Evolutionary conservation across 2,888 invertebrate species (phyloP).

Genomic region (Meiosimyza decipiens): DNA sequence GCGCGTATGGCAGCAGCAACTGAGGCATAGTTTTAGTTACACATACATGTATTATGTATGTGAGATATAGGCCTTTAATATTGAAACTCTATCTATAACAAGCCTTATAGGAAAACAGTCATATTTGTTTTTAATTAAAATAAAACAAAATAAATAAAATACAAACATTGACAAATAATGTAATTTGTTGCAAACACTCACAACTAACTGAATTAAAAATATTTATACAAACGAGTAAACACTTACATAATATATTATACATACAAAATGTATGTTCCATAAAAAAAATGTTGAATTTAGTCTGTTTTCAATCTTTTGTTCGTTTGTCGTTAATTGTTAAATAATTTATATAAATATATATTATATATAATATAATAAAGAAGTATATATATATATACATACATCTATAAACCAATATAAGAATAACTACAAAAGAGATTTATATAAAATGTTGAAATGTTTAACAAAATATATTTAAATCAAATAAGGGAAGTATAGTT

Average conservation of each 20-base stretch:
- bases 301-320: constrained; percentile 23
- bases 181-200: constrained; percentile 21
- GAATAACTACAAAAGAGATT: constrained; percentile 6
- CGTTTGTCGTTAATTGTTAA: constrained; percentile 38
- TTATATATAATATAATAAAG: not conserved
- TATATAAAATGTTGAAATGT: not conserved
- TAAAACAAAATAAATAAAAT: no score
- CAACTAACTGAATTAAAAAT: constrained; percentile 23
- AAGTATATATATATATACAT: constrained; percentile 7
- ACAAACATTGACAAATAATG: no score
- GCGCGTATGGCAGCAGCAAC: no score
- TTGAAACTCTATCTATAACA: no score
- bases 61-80: no score
- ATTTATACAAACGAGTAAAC: constrained; percentile 25
- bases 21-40: no score
- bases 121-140: no score
- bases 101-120: no score
- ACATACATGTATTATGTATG: no score
- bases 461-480: constrained; percentile 9
- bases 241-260: constrained; percentile 22
- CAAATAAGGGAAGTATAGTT: not conserved
- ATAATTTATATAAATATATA: constrained; percentile 25
- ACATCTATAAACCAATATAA: not conserved
- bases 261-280: constrained; percentile 22
- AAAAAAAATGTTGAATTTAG: constrained; percentile 22